A percentile compares a stretch with the other conserved stretches of the same genome.
Conservation (phyloP, 2,113 vertebrate species). For the Myrmophylax atrothorax region DNA sequence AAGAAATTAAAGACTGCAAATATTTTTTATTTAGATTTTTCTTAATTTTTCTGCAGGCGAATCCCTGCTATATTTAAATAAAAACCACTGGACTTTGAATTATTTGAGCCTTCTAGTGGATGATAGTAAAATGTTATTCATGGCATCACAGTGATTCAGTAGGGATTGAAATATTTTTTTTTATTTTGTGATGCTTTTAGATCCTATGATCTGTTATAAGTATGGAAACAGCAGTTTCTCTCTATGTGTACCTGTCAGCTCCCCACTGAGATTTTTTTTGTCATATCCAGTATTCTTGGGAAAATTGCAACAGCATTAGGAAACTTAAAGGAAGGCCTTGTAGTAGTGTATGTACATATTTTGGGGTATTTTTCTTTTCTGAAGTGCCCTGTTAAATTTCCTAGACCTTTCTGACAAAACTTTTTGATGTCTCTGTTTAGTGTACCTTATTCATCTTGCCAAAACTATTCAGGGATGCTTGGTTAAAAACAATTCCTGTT, state of each 20-base stretch:
- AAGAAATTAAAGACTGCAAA: neutral
- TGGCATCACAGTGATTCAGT: neutral
- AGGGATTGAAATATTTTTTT: neutral
- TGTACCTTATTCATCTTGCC: neutral
- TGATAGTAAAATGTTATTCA: neutral
- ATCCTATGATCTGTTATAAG: neutral
- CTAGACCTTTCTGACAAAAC: neutral
- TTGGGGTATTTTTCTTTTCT: neutral
- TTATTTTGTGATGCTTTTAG: neutral
- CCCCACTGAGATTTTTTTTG: neutral
- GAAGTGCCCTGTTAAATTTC: neutral
- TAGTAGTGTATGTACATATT: neutral
- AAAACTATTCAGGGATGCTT: neutral
- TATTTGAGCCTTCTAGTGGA: neutral
- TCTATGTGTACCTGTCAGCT: neutral
- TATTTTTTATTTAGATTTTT: neutral
- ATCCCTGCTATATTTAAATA: neutral
- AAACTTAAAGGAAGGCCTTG: neutral
- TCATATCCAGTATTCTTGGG: neutral
- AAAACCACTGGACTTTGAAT: neutral
- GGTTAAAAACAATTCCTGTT: slow-evolving; percentile 37
- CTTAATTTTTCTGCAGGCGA: neutral
- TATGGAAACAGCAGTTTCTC: neutral
- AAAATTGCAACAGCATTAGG: neutral
- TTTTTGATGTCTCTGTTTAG: neutral